Base-by-base conservation (phyloP, 2,113 vertebrate genomes). In the Cynocephalus volans region DNA sequence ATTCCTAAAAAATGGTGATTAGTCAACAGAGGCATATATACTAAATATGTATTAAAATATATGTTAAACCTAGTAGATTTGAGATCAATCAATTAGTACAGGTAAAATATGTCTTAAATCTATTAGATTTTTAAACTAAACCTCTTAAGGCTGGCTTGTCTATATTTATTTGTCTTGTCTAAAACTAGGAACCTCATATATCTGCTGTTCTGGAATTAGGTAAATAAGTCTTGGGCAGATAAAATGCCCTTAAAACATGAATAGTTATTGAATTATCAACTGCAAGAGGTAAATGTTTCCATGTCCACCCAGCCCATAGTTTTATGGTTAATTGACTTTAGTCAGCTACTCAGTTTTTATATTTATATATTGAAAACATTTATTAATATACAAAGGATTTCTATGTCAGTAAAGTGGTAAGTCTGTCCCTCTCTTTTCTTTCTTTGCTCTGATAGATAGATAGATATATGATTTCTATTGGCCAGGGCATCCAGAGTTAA, bases 381-480 rank as follows among this genome's bases (percentile, higher is more conserved):
- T 54, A 84, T 84, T 45, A 75, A 62, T 56, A 70, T n/a, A 64
- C n/a, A 75, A 92, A 92, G 24, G 8, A 72, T 96, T 85, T 85
- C 72, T 48, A 11, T 64, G 17, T 65, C 36, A 17, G 1, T 70
- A 85, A 82, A 81, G 24, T 69, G 26, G 17, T 64, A 48, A 52
- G 21, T 15, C 81, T 41, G 21, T 64, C 4, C 14, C 14, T 26
- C 13, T 5, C 0, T 36, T 19, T 8, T 3, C 1, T 11, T 89
- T 92, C 36, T 88, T 76, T 77, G 31, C n/a, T 79, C 23, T 48
- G 26, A 50, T 48, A 21, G 24, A 26, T 31, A 33, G 41, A 41
- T 41, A 41, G 41, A 41, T 41, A 41, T 56, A 5, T 58, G 41
- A 64, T 12, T 56, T 3, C 11, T 9, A 0, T 23, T 52, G 28